Base-by-base conservation (phyloP, 2,888 invertebrate genomes). In the Yponomeuta malinellus region DNA sequence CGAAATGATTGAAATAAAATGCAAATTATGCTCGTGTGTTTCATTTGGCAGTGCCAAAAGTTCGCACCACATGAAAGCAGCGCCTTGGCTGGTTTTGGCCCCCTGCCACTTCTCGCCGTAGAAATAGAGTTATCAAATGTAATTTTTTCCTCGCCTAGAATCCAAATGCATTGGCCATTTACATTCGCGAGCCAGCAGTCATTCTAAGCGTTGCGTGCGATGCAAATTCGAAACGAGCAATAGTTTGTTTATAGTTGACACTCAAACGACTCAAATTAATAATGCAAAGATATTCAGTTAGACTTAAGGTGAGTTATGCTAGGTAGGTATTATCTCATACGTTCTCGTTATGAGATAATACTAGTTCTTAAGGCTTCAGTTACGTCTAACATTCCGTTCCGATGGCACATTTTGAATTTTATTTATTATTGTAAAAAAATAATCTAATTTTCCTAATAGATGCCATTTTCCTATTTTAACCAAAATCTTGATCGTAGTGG, bases 31-130 rank as follows among this genome's bases (percentile, higher is more conserved):
- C 37, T 10, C 48, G 37, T 67, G 48, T n/a, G 81, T 81, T 87
- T 86, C 81, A 86, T 87, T 89, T 87, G 87, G 86, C 86, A 86
- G 75, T 76, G 83, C 78, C 79, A 82, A 82, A 86, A 83, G 80
- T 88, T 90, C 84, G 84, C 88, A 88, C 87, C 81, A 85, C 83
- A 89, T 88, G 88, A 86, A 78, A 78, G 74, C 77, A 75, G 76
- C 79, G 77, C 79, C 43, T 43, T 6, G 43, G 43, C 43, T 43
- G 76, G 80, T 80, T 71, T 89, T 88, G 89, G 89, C 87, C 75
- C 72, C 68, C 73, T 76, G 88, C 90, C 89, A 89, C 79, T 74
- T 74, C 72, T 75, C 78, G 77, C 71, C 78, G 76, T 75, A 76
- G 73, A 73, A n/a, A 68, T 15, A 74, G 72, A 74, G 76, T 73